Percentiles rank a stretch among this genome's conserved stretches.
phyloP scores from a whole-genome alignment of 2,797 vertebrate genomes.

The Leptoclinus maculatus region DNA sequence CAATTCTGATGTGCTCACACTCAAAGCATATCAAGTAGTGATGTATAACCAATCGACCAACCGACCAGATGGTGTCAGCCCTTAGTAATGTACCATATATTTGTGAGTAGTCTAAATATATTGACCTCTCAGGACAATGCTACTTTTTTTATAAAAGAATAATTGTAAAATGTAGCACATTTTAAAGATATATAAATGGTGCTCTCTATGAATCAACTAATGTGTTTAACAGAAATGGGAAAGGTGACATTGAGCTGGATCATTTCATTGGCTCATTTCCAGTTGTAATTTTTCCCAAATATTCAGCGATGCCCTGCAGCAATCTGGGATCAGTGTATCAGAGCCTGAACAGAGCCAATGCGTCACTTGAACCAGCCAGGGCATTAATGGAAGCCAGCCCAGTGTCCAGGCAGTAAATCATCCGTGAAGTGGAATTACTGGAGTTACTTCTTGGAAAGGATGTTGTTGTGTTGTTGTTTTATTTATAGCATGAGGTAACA shows the following conservation, averaged over 20 bases:
- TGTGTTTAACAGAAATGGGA: not conserved
- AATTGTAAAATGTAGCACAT: not conserved
- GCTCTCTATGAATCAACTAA: not conserved
- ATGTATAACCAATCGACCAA: too few relatives aligned
- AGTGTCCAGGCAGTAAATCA: slow-evolving; percentile 32
- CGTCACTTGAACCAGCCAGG: slow-evolving; percentile 22
- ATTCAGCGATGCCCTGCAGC: slow-evolving; percentile 21
- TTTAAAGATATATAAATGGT: not conserved
- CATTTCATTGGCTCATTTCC: slow-evolving; percentile 28
- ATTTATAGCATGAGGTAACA: slow-evolving; percentile 9
- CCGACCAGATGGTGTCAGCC: too few relatives aligned
- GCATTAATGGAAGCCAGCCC: slow-evolving; percentile 22
- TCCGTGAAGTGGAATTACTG: slow-evolving; percentile 32
- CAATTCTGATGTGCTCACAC: too few relatives aligned
- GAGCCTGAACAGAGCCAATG: slow-evolving; percentile 24
- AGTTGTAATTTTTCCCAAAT: slow-evolving; percentile 34
- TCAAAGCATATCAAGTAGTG: too few relatives aligned
- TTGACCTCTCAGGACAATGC: too few relatives aligned
- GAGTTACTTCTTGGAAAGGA: slow-evolving; percentile 14
- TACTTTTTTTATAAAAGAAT: too few relatives aligned
- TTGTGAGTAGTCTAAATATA: too few relatives aligned
- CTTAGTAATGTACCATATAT: too few relatives aligned
- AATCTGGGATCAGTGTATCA: slow-evolving; percentile 39
- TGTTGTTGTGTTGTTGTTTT: not conserved
- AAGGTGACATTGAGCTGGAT: slow-evolving; percentile 28